Evolutionary conservation across 2,113 vertebrate genomes (phyloP), one percentile per base, ranked within the genome.

Genomic region (Ophiodon elongatus): DNA sequence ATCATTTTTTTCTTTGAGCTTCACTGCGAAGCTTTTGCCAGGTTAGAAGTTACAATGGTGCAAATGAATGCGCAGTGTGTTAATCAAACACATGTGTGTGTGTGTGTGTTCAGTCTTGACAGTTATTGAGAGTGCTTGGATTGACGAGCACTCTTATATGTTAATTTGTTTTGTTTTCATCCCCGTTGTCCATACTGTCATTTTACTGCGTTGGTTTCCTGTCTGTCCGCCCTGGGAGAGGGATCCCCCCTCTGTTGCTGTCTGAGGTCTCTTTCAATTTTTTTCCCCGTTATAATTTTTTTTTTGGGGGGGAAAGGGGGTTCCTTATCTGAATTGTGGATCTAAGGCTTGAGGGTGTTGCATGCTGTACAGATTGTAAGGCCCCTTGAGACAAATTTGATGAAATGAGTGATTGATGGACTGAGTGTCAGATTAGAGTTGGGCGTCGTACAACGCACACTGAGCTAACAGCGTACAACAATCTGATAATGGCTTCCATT

Each of bases 331-430:
- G 1, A n/a, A 15, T n/a, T 1, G 7, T 10, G 72, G 72, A 8
- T 45, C 27, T 15, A 25, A 35, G 23, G 43, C 14, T 39, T n/a
- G 39, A 64, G n/a, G 43, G 25, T 60, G 9, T 73, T 54, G 54
- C 54, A n/a, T 50, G 31, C 15, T 64, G 29, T 14, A 9, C 29
- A 64, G 43, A 65, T 27, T n/a, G 17, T 67, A 29, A 67, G 31
- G 52, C 35, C 39, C 50, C 19, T 9, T 33, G 27, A 25, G 50
- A 27, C 2, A 68, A 35, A 47, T 27, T 17, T 77, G n/a, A n/a
- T n/a, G n/a, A n/a, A n/a, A n/a, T n/a, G n/a, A n/a, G n/a, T n/a
- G 41, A 60, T 27, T 69, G 31, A 79, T 64, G 69, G 57, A 76
- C 25, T 0, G 31, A 73, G 57, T 29, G 52, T 75, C 35, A 0